Base-by-base conservation (phyloP, 2,888 invertebrate species). In the Dolichopus griseipennis region DNA sequence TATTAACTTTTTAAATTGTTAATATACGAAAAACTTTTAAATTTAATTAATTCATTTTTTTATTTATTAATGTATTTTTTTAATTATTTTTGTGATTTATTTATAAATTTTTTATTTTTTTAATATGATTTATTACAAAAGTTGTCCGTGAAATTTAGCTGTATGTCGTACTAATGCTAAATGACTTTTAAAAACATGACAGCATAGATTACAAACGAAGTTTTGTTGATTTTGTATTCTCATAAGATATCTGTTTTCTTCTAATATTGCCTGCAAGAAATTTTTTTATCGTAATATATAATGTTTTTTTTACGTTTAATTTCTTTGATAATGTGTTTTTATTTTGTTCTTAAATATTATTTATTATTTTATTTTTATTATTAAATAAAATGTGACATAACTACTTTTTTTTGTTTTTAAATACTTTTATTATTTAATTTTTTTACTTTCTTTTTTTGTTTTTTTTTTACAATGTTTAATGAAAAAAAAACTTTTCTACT, bases 111-210 rank as follows among this genome's bases (percentile, higher is more conserved):
- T 68, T 70, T 69, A 63, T 68, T 65, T 70, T 69, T 73, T 27
- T 27, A 27, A 27, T 5, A 27, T 27, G 5, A 27, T 27, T 27
- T 27, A 27, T 27, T 72, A 73, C 72, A 72, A 71, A 69, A 73
- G 71, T 70, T 73, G 73, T 69, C 73, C 73, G 69, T 73, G 73
- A 73, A 73, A 73, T 70, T 73, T 73, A 69, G 73, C 73, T 69
- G 73, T 73, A 70, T 73, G 73, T 68, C 73, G 73, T 62, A 73
- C 73, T 71, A 73, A 71, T 67, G 73, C 72, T 70, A 73, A 73
- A 71, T 73, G 73, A 72, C 73, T 73, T 70, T 73, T 73, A 72
- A 73, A 73, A 68, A 73, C 73, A 72, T 73, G 73, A 70, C 72
- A 73, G 71, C 73, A 73, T 66, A 73, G 71, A 73, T 73, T 73